Percentiles rank a stretch among this genome's conserved stretches.
These are phyloP conservation scores for Alcedo quadribrachys DNA, from an alignment of 2,797 vertebrate species.

Conservation along the genomic window DNA sequence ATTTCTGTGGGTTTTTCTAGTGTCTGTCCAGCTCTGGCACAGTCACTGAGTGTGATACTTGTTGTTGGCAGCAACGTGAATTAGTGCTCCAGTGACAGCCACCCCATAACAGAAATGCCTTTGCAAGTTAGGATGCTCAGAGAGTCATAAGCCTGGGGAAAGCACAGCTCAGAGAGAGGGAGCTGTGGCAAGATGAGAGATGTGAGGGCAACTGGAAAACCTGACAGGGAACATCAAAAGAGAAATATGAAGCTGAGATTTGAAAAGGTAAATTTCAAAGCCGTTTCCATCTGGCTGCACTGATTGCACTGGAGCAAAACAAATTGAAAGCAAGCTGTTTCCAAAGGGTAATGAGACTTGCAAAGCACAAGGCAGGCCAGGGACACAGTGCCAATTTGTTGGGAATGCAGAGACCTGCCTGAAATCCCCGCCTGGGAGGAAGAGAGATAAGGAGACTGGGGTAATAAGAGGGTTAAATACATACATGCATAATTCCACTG, in stretches of 20 bases:
- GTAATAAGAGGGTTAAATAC: background rate
- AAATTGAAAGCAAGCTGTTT: slow-evolving; percentile 20
- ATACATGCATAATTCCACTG: background rate
- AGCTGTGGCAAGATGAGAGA: background rate
- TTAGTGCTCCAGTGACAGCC: background rate
- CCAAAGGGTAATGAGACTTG: slow-evolving; percentile 30
- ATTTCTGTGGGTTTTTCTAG: background rate
- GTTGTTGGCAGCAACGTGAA: background rate
- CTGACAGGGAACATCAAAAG: slow-evolving; percentile 22
- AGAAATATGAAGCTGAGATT: background rate
- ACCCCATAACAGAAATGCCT: background rate
- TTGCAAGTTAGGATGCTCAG: background rate
- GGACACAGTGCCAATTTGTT: background rate
- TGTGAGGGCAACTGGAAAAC: background rate
- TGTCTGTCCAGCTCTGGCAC: background rate
- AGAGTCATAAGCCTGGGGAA: background rate
- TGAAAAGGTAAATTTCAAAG: slow-evolving; percentile 52
- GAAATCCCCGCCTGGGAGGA: background rate
- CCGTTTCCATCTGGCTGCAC: background rate
- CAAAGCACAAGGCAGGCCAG: background rate
- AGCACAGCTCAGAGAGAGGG: background rate
- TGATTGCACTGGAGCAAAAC: slow-evolving; percentile 3
- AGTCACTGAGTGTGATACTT: background rate
- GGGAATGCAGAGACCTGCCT: background rate
- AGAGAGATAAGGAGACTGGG: background rate